Percentiles rank a stretch among this genome's conserved stretches.
These are phyloP conservation scores for Lasioglossum marginatum DNA, from an alignment of 2,888 invertebrate species.

Conservation along the genomic window DNA sequence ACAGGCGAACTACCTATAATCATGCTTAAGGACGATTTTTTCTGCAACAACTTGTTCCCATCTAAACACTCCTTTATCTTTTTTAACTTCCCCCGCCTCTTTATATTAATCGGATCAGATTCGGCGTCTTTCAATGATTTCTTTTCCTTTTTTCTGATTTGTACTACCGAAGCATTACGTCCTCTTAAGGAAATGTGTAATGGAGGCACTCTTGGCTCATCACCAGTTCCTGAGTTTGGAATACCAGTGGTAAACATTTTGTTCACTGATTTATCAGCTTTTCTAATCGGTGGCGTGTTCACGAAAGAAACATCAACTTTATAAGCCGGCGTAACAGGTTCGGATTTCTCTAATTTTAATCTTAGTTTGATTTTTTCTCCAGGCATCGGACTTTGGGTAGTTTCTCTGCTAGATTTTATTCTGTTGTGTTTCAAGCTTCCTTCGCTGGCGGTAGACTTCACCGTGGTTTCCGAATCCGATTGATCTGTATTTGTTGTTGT, in stretches of 20 bases:
- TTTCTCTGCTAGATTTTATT: constrained; percentile 81
- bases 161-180: constrained; percentile 92
- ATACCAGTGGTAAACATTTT: constrained; percentile 84
- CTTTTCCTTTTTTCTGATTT: constrained; percentile 89
- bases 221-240: constrained; percentile 80
- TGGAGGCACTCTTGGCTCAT: constrained; percentile 94
- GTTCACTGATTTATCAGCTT: constrained; percentile 85
- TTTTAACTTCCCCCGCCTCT: constrained; percentile 85
- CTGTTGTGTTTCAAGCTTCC: constrained; percentile 85
- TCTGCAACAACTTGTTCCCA: constrained; percentile 81
- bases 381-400: constrained; percentile 84
- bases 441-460: constrained; percentile 87
- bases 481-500: constrained; percentile 85
- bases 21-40: constrained; percentile 81
- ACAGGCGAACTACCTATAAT: constrained; percentile 79
- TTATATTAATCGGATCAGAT: constrained; percentile 80
- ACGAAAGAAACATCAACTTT: constrained; percentile 93
- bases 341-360: constrained; percentile 93
- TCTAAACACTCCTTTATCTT: constrained; percentile 85
- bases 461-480: constrained; percentile 87
- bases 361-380: constrained; percentile 93
- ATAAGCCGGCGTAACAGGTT: constrained; percentile 91
- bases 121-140: constrained; percentile 86
- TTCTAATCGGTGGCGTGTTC: constrained; percentile 85
- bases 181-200: constrained; percentile 94